phyloP scores from a whole-genome alignment of 2,888 invertebrate genomes.

The Gastracanthus pulcherrimus region DNA sequence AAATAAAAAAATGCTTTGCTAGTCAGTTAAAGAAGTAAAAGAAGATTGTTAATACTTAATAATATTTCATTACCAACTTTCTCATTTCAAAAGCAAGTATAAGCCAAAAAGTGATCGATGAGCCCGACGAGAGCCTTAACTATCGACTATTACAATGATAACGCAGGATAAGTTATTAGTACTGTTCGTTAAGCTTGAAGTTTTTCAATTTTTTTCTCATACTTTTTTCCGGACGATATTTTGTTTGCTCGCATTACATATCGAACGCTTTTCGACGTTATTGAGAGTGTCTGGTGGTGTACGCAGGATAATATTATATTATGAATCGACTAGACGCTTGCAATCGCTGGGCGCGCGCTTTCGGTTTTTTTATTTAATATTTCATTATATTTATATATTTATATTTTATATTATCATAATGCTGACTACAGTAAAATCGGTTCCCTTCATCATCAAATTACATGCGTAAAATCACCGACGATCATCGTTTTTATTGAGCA shows the following conservation, averaged over 20 bases:
- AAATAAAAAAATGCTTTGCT: background rate
- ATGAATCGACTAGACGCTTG: slow-evolving; percentile 38
- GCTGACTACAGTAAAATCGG: slow-evolving; percentile 41
- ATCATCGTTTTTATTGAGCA: slow-evolving; percentile 12
- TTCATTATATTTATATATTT: slow-evolving; percentile 24
- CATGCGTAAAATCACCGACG: slow-evolving; percentile 30
- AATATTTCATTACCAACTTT: slow-evolving; percentile 11
- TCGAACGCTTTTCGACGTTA: slow-evolving; percentile 44
- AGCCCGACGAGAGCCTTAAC: slow-evolving; percentile 34
- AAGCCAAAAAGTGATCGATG: background rate
- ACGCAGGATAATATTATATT: slow-evolving; percentile 21
- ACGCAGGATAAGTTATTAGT: slow-evolving; percentile 20
- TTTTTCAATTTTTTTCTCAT: slow-evolving; percentile 2
- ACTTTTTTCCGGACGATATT: slow-evolving; percentile 35
- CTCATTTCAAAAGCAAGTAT: slow-evolving; percentile 31
- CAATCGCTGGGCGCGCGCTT: slow-evolving; percentile 5
- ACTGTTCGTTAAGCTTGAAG: slow-evolving; percentile 32
- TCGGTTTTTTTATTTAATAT: slow-evolving; percentile 19
- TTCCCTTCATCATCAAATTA: slow-evolving; percentile 22
- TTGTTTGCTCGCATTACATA: slow-evolving; percentile 24
- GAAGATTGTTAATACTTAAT: background rate
- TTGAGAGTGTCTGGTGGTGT: background rate
- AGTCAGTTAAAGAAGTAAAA: background rate
- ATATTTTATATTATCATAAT: slow-evolving; percentile 22
- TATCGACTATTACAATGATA: slow-evolving; percentile 38